Evolutionary conservation across 2,888 invertebrate genomes (phyloP), one percentile per base, ranked within the genome.

Genomic region (Amorpha juglandis): DNA sequence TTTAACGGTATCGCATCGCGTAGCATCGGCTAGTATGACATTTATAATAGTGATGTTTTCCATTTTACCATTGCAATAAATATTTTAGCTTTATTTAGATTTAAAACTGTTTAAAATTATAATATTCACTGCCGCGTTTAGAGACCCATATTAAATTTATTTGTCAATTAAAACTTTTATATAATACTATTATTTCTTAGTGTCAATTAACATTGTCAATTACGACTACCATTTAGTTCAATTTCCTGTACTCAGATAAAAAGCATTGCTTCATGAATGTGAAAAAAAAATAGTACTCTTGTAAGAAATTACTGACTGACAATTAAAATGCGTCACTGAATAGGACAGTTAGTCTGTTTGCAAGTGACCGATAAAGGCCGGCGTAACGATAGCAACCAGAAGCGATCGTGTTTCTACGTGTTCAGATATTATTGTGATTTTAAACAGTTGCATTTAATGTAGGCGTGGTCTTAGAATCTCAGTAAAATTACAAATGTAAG

Each of bases 401-500:
- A 42, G 11, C 45, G 45, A 45, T 45, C 27, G 27, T 11, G 45
- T 45, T 45, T 45, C 14, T 1, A 38, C 7, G 14, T 45, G 9
- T 9, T 12, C 1, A 8, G 8, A 14, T 14, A 35, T 35, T 58
- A 19, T 58, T 42, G 42, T 58, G 19, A 58, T 58, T 58, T 58
- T 42, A 12, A 58, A 58, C 19, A 19, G 38, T 42, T n/a, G 1
- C n/a, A n/a, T 33, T 16, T 19, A 58, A 16, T 16, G 64, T 27
- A 27, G 27, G 4, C 27, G 27, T 64, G 64, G 53, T 52, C 53
- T n/a, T 53, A 64, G 58, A 42, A 58, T 55, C 16, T 55, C 55
- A 42, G 38, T 38, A 58, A 58, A 58, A 38, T 58, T 35, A 55
- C 35, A 38, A 19, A 4, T 53, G 1, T 27, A 6, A n/a, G 38